phyloP scores from a whole-genome alignment of 2,113 vertebrate species.

The Phoenicopterus ruber region DNA sequence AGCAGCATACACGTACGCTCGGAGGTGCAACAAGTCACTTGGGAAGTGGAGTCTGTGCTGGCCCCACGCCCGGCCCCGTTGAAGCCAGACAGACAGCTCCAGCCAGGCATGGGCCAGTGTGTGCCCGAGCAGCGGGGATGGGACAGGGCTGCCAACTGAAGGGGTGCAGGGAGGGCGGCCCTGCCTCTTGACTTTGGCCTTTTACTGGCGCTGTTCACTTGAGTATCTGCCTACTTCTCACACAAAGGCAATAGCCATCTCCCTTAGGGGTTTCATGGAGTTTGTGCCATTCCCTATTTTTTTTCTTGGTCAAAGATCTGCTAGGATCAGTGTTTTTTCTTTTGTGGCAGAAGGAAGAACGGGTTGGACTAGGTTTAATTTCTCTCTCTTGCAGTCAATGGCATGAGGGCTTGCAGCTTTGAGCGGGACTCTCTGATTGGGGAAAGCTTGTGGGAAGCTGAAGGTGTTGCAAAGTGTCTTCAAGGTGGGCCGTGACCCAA shows the following conservation, averaged over 20 bases:
- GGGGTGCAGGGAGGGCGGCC: not conserved
- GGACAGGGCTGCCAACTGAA: not conserved
- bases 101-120: not conserved
- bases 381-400: not conserved
- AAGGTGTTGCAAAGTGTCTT: not conserved
- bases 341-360: not conserved
- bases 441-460: not conserved
- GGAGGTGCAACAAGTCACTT: not conserved
- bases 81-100: not conserved
- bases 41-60: not conserved
- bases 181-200: not conserved
- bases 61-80: fast-evolving
- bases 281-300: not conserved
- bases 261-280: not conserved
- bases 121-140: fast-evolving
- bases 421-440: not conserved
- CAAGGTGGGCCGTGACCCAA: not conserved
- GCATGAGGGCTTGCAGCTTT: not conserved
- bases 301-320: not conserved
- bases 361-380: not conserved
- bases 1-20: fast-evolving
- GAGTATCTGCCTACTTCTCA: not conserved
- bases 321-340: not conserved
- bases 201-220: not conserved
- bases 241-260: not conserved